Evolutionary conservation across 2,113 vertebrate genomes (phyloP).

Genomic region (Zosterops japonicus): DNA sequence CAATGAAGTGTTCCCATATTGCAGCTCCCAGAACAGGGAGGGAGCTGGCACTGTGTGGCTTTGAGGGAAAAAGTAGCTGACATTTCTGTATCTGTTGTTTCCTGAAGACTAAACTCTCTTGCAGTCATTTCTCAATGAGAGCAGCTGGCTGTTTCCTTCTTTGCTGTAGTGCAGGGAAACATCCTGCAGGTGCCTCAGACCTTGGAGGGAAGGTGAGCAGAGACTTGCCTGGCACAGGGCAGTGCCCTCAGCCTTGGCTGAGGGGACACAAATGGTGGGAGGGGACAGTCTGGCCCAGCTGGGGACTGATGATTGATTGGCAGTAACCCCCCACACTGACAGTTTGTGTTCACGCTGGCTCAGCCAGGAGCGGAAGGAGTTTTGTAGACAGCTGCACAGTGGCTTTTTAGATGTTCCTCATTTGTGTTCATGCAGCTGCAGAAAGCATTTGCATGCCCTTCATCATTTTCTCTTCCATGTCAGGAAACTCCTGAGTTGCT

Average conservation of each 20-base stretch:
- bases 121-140: rapidly evolving
- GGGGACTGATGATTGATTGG: neutral
- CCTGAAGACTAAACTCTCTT: neutral
- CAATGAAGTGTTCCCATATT: rapidly evolving
- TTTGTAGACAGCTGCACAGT: neutral
- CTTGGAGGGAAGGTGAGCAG: neutral
- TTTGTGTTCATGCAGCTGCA: rapidly evolving
- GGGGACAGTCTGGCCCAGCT: neutral
- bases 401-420: rapidly evolving
- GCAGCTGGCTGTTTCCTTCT: neutral
- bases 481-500: neutral
- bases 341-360: rapidly evolving
- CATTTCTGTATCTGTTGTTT: neutral
- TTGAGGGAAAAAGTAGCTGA: neutral
- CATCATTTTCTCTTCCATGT: rapidly evolving
- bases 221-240: neutral
- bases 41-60: neutral
- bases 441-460: neutral
- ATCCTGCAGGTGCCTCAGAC: rapidly evolving
- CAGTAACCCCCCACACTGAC: neutral
- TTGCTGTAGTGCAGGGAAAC: neutral
- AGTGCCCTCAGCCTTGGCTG: neutral
- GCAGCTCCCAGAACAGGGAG: neutral
- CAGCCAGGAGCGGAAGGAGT: rapidly evolving
- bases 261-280: neutral